These are phyloP conservation scores for Enteromius unitaeniatus DNA, from an alignment of 2,797 vertebrate species.

Conservation along the genomic window DNA sequence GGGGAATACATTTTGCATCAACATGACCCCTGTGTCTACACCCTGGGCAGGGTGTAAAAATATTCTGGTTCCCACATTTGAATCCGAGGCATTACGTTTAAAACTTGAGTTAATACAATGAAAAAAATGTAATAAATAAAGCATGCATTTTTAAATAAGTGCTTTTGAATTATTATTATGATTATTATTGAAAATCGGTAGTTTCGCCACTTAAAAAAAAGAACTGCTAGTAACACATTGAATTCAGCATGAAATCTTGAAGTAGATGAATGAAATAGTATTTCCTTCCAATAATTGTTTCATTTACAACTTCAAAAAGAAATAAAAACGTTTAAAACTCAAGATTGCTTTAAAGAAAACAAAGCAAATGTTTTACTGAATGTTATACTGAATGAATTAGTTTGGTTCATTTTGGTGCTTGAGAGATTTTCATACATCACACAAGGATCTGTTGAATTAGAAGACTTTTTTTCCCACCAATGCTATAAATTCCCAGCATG, in stretches of 20 bases:
- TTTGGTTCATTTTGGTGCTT: not conserved
- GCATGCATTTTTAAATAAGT: not conserved
- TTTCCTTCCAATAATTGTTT: not conserved
- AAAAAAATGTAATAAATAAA: not conserved
- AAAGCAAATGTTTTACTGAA: not conserved
- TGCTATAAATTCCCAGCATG: constrained; percentile 1
- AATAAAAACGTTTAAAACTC: too few relatives aligned
- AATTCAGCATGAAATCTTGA: not conserved
- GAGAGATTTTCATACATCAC: not conserved
- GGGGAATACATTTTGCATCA: constrained; percentile 14
- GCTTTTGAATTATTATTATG: not conserved
- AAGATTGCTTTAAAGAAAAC: not conserved
- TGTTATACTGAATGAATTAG: not conserved
- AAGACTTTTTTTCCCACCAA: constrained; percentile 1
- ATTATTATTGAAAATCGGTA: not conserved
- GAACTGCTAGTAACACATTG: not conserved
- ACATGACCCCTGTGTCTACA: constrained; percentile 15
- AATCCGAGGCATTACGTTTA: not conserved
- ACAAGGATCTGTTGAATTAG: not conserved
- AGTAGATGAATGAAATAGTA: not conserved
- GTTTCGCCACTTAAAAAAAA: too few relatives aligned
- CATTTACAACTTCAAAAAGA: not conserved
- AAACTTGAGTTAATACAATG: not conserved
- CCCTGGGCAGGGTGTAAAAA: constrained; percentile 14
- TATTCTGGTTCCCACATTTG: not conserved